These are phyloP conservation scores for Siniperca obscura DNA, from an alignment of 2,797 vertebrate genomes.

Conservation along the genomic window DNA sequence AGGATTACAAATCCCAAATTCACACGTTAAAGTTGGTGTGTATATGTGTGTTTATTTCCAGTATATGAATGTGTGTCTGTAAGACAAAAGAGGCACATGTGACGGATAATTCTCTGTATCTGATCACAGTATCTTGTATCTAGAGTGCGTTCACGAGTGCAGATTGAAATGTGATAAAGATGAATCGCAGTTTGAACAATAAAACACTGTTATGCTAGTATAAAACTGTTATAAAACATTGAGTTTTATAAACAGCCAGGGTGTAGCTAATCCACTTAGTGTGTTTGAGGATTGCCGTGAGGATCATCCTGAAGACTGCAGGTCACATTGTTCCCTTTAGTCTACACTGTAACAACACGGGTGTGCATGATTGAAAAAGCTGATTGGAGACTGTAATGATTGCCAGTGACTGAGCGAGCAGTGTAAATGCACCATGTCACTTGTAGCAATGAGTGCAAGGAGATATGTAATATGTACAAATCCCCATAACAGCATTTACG, in stretches of 20 bases:
- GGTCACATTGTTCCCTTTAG: conserved; percentile 56
- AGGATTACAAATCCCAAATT: neutral
- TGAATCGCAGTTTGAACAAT: conserved; percentile 53
- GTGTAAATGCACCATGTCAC: conserved; percentile 37
- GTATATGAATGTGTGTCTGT: neutral
- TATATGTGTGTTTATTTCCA: neutral
- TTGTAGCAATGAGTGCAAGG: conserved; percentile 16
- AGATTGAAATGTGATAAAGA: conserved; percentile 71
- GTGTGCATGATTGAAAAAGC: conserved; percentile 61
- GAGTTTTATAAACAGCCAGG: conserved; percentile 44
- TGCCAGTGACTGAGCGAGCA: conserved; percentile 18
- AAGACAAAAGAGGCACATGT: conserved; percentile 26
- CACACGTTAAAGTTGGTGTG: neutral
- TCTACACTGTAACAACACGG: conserved; percentile 44
- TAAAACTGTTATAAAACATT: conserved; percentile 48
- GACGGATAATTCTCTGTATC: conserved; percentile 47
- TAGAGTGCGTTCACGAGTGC: conserved; percentile 42
- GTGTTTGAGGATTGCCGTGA: conserved; percentile 53
- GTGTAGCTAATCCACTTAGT: conserved; percentile 77
- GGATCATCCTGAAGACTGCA: conserved; percentile 51
- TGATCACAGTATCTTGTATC: conserved; percentile 50
- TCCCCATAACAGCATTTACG: neutral
- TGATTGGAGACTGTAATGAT: conserved; percentile 60
- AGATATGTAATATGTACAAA: conserved; percentile 34
- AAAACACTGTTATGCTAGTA: conserved; percentile 45